Base-by-base conservation (phyloP, 2,888 invertebrate genomes). In the Epinotia brunnichana region DNA sequence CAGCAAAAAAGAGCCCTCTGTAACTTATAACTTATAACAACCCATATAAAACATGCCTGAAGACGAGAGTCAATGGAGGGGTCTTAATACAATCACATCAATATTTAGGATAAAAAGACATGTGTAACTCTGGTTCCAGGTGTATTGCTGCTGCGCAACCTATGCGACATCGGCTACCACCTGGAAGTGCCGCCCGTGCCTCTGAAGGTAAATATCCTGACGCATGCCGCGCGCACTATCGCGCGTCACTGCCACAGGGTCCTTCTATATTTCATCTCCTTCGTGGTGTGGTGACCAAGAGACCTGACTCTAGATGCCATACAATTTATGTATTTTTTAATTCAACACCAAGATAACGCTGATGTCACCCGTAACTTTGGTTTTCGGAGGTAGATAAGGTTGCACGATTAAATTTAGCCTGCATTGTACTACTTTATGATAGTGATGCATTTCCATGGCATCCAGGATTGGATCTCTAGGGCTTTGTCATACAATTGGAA, bases 121-220 rank as follows among this genome's bases (percentile, higher is more conserved):
- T 3, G 13, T 11, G 4, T 11, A 11, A 24, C 51, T 35, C 39
- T 11, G 4, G 29, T 88, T 91, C 39, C 87, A 95, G 95, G 96
- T 44, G 91, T 96, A 78, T 90, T 94, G 70, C 83, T 95, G 29
- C 90, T 97, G 56, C 94, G 95, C 77, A 91, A 91, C 77, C 92
- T 95, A 78, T 97, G 97, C 85, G 94, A 94, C 79, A 94, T 95
- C 81, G 95, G 96, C 84, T 93, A 95, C 84, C 97, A 97, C 88
- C 92, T 97, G 79, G 95, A 95, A 83, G 95, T 96, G 70, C 95
- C 96, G 29, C 94, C 95, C 59, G 93, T 94, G 77, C 95, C 94
- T 60, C 92, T 94, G 80, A 95, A 95, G 95, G 95, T 95, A 94
- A 94, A 87, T 83, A 76, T 80, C 51, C 71, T 41, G 60, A 61